A percentile compares a stretch with the other conserved stretches of the same genome.
Conservation (phyloP, 1,140 invertebrate species). For the Aphis craccivora region DNA sequence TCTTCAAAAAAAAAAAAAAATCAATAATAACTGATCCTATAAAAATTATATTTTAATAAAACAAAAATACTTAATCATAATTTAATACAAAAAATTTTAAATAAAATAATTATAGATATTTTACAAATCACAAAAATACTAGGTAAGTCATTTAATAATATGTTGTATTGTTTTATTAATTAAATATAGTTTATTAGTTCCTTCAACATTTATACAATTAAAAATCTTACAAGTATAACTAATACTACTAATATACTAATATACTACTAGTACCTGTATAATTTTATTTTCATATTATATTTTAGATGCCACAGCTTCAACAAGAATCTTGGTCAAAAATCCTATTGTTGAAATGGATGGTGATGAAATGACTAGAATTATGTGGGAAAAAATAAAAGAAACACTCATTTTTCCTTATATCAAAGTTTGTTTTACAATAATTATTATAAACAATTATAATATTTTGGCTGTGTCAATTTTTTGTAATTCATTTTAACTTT, state of each 20-base stretch:
- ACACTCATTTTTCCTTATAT: conserved; percentile 87
- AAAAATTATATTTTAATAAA: background rate
- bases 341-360: conserved; percentile 91
- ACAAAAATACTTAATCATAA: background rate
- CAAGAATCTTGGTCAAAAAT: conserved; percentile 73
- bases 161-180: background rate
- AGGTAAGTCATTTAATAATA: background rate
- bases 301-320: conserved; percentile 59
- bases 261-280: no score
- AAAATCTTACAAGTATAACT: background rate
- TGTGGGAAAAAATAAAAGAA: conserved; percentile 91
- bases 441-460: no score
- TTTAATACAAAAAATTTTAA: background rate
- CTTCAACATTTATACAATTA: background rate
- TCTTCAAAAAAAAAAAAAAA: background rate
- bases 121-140: background rate
- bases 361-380: conserved; percentile 90
- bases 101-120: background rate
- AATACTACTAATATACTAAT: no score
- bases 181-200: background rate
- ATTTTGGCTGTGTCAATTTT: background rate
- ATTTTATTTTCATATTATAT: background rate
- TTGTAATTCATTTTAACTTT: background rate
- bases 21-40: background rate
- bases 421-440: conserved; percentile 68